Evolutionary conservation across 2,113 vertebrate species (phyloP).

Genomic region (Ovis aries): ARS-UI_Ramb_v3.0 NC_056056.1:173796501-173797000

Average conservation of each 20-base stretch:
- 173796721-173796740: not conserved
- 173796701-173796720: not conserved
- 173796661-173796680: not conserved
- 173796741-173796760: not conserved
- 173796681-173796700: not conserved
- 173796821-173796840: not conserved
- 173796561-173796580: rapidly evolving
- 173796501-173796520: not conserved
- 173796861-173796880: not conserved
- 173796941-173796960: not conserved
- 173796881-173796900: not conserved
- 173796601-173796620: not conserved
- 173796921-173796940: not conserved
- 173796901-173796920: not conserved
- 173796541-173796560: rapidly evolving
- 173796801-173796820: not conserved
- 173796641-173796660: not conserved
- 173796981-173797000: too few species aligned
- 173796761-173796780: not conserved
- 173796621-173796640: not conserved
- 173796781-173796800: not conserved
- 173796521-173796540: not conserved
- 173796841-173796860: not conserved
- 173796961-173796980: not conserved
- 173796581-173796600: not conserved